Evolutionary conservation across 2,113 vertebrate species (phyloP), one percentile per base, ranked within the genome.

Genomic region (Urocolius indicus): DNA sequence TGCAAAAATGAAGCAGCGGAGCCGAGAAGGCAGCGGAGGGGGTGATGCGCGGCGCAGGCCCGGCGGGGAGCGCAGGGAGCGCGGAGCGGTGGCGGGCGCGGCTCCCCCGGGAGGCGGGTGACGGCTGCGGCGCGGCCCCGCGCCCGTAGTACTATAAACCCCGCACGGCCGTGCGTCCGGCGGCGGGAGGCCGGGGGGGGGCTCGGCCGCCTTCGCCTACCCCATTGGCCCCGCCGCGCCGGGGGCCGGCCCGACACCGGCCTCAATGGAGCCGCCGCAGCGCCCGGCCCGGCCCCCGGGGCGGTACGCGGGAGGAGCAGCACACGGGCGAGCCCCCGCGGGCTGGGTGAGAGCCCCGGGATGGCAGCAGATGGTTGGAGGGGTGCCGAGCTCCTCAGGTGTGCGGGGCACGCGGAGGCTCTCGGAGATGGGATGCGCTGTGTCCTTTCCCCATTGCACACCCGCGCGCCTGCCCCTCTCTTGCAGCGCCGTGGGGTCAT

Each of bases 121-220:
- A 96, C 96, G 95, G 96, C 87, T 96, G 96, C 95, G 72, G 92
- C 84, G 81, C 86, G 59, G 97, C 91, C 90, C 84, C 89, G 92
- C 94, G 67, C 83, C 84, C 88, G 87, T 98, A 98, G 96, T 98
- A 98, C 98, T 98, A 97, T 98, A 97, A 96, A 97, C 83, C 94
- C 69, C 83, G 98, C 98, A 98, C 98, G 96, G 98, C 98, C 98
- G 84, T 97, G 95, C 87, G 89, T 94, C 96, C 87, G 92, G 97
- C 92, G 94, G 77, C 95, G 82, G 98, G 97, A 98, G 98, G 98
- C 94, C 97, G 95, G 97, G 90, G 98, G 98, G 98, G 98, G 99
- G 99, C 99, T 99, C 99, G 99, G 98, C 99, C 97, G 89, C 86
- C 95, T 97, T 93, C 94, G 89, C 95, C 75, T 29, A 55, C 92